Evolutionary conservation across 2,797 vertebrate species (phyloP).

Genomic region (Trachops cirrhosus): DNA sequence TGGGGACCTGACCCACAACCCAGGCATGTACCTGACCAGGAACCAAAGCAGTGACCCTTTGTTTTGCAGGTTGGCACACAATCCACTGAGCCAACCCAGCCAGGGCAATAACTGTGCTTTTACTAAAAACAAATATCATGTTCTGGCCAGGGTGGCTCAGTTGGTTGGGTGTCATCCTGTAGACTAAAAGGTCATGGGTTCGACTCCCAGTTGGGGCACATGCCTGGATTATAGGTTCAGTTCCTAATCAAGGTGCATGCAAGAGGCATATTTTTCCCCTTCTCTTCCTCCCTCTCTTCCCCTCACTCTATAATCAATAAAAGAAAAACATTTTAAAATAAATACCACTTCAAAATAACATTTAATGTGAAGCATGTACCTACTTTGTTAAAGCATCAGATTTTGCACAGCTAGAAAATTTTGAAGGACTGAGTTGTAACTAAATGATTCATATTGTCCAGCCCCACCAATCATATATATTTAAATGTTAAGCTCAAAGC

Average conservation of each 20-base stretch:
- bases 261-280: not conserved
- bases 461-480: not conserved
- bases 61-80: too few species aligned
- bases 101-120: not conserved
- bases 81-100: too few species aligned
- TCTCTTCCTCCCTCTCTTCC: not conserved
- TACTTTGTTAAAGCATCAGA: conserved; percentile 6
- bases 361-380: not conserved
- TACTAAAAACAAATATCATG: not conserved
- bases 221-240: not conserved
- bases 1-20: too few species aligned
- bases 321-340: not conserved
- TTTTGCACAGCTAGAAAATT: not conserved
- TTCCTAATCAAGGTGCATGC: not conserved
- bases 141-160: too few species aligned
- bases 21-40: too few species aligned
- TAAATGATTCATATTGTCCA: not conserved
- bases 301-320: not conserved
- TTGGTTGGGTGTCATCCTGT: too few species aligned
- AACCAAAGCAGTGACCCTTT: too few species aligned
- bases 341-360: conserved; percentile 31
- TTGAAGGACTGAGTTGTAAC: not conserved
- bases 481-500: conserved; percentile 21
- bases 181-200: not conserved
- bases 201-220: not conserved